A percentile compares a stretch with the other conserved stretches of the same genome.
phyloP scores from a whole-genome alignment of 1,140 invertebrate species.

The Aradophagus sp. region DNA sequence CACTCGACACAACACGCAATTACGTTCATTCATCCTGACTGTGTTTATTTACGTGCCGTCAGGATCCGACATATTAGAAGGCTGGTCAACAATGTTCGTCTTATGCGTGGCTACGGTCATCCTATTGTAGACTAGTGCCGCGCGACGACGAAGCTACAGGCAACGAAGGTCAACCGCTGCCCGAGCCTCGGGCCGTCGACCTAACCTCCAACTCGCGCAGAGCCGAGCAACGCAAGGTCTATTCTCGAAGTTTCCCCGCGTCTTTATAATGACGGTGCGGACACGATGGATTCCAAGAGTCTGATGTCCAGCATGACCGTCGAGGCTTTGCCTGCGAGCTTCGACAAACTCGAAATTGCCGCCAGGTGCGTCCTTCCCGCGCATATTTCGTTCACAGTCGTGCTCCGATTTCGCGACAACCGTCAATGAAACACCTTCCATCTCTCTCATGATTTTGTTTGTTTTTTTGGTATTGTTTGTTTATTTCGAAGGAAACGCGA shows the following conservation, averaged over 20 bases:
- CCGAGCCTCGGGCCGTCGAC: conserved; percentile 8
- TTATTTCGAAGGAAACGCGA: too few species aligned
- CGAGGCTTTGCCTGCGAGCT: conserved; percentile 68
- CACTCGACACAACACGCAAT: conserved; percentile 22
- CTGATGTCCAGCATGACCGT: conserved; percentile 64
- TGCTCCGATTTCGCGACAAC: too few species aligned
- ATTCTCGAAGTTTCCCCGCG: conserved; percentile 41
- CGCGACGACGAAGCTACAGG: too few species aligned
- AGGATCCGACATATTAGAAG: conserved; percentile 19
- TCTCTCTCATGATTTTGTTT: too few species aligned
- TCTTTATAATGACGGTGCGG: conserved; percentile 27
- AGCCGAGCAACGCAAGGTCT: not conserved
- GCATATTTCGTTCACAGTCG: too few species aligned
- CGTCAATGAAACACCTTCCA: too few species aligned
- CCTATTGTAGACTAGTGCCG: too few species aligned
- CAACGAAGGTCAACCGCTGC: too few species aligned
- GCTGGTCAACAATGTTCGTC: too few species aligned
- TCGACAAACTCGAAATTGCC: conserved; percentile 71
- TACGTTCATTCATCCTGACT: conserved; percentile 39
- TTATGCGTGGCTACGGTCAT: too few species aligned
- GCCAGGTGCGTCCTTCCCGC: conserved; percentile 58
- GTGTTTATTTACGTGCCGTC: conserved; percentile 52
- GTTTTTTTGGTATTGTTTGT: too few species aligned
- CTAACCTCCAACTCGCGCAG: conserved; percentile 27
- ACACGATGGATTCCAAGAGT: conserved; percentile 16